Conservation (phyloP, 2,113 vertebrate species). For the Brachirus orientalis region DNA sequence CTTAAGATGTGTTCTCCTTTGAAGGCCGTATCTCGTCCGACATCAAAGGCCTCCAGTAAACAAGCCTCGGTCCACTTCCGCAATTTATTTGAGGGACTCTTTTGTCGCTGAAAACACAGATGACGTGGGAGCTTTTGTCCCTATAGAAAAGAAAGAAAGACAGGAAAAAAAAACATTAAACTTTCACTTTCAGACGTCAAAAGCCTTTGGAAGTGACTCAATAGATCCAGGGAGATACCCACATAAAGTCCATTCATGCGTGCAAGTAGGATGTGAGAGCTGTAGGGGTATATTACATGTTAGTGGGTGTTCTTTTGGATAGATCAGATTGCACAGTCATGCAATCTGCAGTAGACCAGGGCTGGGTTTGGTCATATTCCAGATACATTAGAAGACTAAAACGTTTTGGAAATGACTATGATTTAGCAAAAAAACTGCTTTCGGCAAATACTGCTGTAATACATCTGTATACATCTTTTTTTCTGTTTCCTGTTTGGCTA, state of each 20-base stretch:
- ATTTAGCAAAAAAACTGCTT: no score
- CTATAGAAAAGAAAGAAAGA: no score
- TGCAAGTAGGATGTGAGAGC: background rate
- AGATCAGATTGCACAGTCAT: no score
- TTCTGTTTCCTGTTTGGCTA: no score
- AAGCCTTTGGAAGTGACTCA: background rate
- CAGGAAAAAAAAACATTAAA: constrained; percentile 3
- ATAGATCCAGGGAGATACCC: background rate
- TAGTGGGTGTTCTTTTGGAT: no score
- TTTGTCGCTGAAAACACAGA: constrained; percentile 41
- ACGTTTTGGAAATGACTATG: no score
- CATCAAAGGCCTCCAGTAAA: constrained; percentile 59
- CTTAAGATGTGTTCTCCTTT: constrained; percentile 33
- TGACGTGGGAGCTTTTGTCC: constrained; percentile 25
- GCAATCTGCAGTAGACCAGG: no score
- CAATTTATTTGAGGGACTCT: constrained; percentile 8
- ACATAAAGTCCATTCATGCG: background rate
- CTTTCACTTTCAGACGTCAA: constrained; percentile 10
- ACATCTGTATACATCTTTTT: no score
- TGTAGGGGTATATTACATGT: background rate
- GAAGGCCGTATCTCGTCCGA: constrained; percentile 54
- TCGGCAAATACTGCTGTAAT: no score
- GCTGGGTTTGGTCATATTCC: no score
- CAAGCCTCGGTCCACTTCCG: constrained; percentile 31
- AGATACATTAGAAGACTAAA: no score